A percentile compares a stretch with the other conserved stretches of the same genome.
Conservation (phyloP, 2,113 vertebrate genomes). For the Cyphotilapia sp. region DNA sequence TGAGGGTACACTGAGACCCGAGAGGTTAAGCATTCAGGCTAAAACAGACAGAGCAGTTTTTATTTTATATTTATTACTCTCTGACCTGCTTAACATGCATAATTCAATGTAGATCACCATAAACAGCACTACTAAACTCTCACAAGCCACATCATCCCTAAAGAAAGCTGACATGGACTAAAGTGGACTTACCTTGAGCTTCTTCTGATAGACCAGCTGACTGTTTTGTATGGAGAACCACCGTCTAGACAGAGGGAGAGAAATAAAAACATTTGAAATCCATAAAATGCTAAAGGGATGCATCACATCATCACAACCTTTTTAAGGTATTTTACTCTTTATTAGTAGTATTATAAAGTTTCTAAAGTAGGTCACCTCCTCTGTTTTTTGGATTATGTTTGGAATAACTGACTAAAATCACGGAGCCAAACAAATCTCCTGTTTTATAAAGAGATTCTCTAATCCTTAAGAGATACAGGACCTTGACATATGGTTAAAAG, state of each 20-base stretch:
- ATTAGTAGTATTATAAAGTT: background rate
- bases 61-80: background rate
- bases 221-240: constrained; percentile 99
- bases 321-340: background rate
- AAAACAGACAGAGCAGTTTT: background rate
- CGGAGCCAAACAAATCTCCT: background rate
- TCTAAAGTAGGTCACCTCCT: background rate
- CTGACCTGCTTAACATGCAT: background rate
- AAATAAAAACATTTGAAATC: constrained; percentile 22
- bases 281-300: accelerated
- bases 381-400: background rate
- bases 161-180: background rate
- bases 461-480: background rate
- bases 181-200: constrained; percentile 80
- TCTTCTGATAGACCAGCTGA: constrained; percentile 98
- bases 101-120: background rate
- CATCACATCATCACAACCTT: background rate
- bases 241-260: constrained; percentile 67
- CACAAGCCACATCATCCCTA: constrained; percentile 11
- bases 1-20: background rate
- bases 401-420: background rate
- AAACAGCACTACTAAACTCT: background rate
- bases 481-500: background rate
- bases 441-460: background rate
- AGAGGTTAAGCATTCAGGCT: background rate